Conservation (phyloP, 2,888 invertebrate species). For the Galeopsomyia nigrocyanea region DNA sequence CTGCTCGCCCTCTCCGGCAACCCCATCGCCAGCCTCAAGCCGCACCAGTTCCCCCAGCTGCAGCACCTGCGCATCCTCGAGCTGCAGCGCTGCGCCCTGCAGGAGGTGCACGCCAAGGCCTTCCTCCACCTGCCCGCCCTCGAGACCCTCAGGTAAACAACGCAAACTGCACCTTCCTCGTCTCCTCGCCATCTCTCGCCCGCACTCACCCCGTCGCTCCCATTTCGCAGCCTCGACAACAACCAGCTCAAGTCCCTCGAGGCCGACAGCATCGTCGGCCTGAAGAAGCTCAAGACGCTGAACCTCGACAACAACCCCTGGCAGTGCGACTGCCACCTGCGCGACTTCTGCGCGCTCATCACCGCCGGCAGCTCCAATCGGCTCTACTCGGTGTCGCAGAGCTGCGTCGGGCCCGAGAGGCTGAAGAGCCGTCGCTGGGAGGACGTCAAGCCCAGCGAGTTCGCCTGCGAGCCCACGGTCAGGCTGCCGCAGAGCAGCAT, state of each 20-base stretch:
- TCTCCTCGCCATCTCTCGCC: neutral
- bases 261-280: slow-evolving; percentile 77
- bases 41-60: slow-evolving; percentile 85
- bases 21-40: slow-evolving; percentile 79
- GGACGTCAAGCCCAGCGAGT: slow-evolving; percentile 79
- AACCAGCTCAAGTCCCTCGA: slow-evolving; percentile 82
- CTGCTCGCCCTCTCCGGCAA: slow-evolving; percentile 86
- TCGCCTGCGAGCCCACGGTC: slow-evolving; percentile 86
- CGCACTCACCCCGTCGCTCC: neutral
- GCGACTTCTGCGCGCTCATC: slow-evolving; percentile 88
- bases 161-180: neutral
- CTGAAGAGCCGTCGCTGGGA: slow-evolving; percentile 84
- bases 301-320: slow-evolving; percentile 89
- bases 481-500: slow-evolving; percentile 68
- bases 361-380: slow-evolving; percentile 72
- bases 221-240: slow-evolving; percentile 72
- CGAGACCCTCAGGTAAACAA: slow-evolving; percentile 69
- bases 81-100: slow-evolving; percentile 84
- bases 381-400: slow-evolving; percentile 81
- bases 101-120: slow-evolving; percentile 81
- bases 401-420: slow-evolving; percentile 80
- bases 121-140: slow-evolving; percentile 82
- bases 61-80: slow-evolving; percentile 86
- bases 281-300: slow-evolving; percentile 84
- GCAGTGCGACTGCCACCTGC: slow-evolving; percentile 89